Evolutionary conservation across 2,888 invertebrate genomes (phyloP), one percentile per base, ranked within the genome.

Genomic region (Zhuqinia jingwanae): DNA sequence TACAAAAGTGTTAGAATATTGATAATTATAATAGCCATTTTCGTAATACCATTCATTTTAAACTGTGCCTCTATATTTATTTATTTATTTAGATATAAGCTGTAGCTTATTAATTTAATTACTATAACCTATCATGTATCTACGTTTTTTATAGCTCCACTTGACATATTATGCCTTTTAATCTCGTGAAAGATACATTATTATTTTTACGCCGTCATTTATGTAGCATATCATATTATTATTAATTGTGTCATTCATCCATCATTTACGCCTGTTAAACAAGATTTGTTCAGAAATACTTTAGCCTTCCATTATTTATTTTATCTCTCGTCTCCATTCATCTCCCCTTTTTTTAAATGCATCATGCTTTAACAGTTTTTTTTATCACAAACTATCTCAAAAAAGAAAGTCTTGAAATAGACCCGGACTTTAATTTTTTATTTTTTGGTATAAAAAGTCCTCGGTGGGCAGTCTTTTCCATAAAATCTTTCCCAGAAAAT

Each of bases 401-500:
- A 65, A 77, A 87, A 36, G 36, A 36, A 36, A 36, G 82, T 87
- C 82, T 85, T 87, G 87, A 87, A 87, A 87, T 87, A 87, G 87
- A 87, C 87, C 87, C 87, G 87, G 82, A 87, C 87, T 73, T 68
- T 36, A 36, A 36, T 36, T 25, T 8, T 47, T 77, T 58, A 17
- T 22, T 22, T 22, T n/a, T 15, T 45, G 45, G 30, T 17, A 65
- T 6, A 8, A 8, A 53, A 63, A 79, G 87, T 88, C 88, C 88
- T 90, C 90, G 89, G 90, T 90, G 90, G 90, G 90, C 90, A 90
- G 90, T 90, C 90, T 90, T 90, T 70, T 83, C 86, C 77, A 76
- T 79, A 81, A 81, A 80, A 1, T n/a, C n/a, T 65, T 36, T 79
- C 77, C 73, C 68, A 78, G 17, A 25, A 77, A 70, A 36, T 6